phyloP scores from a whole-genome alignment of 2,797 vertebrate species.

The Coccyzus lansbergi region DNA sequence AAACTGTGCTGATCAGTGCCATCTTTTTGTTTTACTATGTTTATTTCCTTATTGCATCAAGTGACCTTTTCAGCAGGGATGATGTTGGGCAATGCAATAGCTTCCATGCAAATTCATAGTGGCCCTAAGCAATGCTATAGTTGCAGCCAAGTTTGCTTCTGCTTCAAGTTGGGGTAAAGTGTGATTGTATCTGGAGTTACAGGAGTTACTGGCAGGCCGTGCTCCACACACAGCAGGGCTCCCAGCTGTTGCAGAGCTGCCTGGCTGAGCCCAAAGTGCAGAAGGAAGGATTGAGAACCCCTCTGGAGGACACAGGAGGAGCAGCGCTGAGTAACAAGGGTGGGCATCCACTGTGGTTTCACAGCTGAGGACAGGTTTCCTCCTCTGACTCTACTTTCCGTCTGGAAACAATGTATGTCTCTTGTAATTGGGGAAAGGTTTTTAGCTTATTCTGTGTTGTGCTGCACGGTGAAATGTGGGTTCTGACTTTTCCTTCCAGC shows the following conservation, averaged over 20 bases:
- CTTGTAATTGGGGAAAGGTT: background rate
- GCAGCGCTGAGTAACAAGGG: background rate
- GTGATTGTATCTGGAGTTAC: fast-evolving
- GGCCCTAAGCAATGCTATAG: fast-evolving
- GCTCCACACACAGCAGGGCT: background rate
- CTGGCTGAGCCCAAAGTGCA: background rate
- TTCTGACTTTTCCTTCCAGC: background rate
- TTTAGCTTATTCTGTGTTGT: background rate
- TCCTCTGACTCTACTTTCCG: background rate
- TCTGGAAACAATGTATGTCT: background rate
- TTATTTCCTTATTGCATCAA: background rate
- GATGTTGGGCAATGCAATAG: background rate
- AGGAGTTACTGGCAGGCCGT: background rate
- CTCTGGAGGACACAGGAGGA: background rate
- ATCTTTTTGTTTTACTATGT: background rate
- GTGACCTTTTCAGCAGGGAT: background rate
- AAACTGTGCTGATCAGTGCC: background rate
- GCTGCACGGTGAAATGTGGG: background rate
- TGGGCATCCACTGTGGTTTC: background rate
- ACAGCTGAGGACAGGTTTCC: background rate
- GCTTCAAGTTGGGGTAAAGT: background rate
- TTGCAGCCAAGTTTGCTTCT: background rate
- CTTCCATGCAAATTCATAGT: background rate
- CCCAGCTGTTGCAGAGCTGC: fast-evolving
- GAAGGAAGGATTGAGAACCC: background rate